Evolutionary conservation across 2,113 vertebrate genomes (phyloP), one percentile per base, ranked within the genome.

Genomic region (Tympanuchus pallidicinctus): DNA sequence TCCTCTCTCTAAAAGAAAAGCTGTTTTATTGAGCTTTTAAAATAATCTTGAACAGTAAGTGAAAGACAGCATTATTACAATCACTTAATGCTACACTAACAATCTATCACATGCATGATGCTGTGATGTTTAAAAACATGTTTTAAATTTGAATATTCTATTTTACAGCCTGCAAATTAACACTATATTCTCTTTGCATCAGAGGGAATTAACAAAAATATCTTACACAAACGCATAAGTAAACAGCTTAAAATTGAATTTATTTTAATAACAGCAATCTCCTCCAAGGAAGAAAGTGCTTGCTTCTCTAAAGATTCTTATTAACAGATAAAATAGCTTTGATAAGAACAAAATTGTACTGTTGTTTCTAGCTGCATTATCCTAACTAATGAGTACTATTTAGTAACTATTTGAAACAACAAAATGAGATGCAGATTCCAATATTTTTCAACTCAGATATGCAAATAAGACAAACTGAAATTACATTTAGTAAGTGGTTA

Each of bases 91-190:
- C 30, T 57, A 57, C 17, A 13, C 8, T 72, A 88, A 60, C 3
- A 17, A 57, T 36, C 77, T 94, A 38, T 61, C 42, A 7, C 24
- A 27, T 78, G 38, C 42, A 63, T 20, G 78, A 90, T 27, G 20
- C 38, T 75, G 30, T 52, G 21, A 38, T 65, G 40, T 65, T 61
- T 61, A 24, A 61, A 34, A 84, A 28, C 52, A 59, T 72, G 65
- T 69, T 71, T 64, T 65, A 92, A 61, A 10, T 90, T 90, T 79
- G 64, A 80, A 59, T 17, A 56, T 21, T 38, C 36, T 88, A 1
- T 63, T 94, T 88, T 88, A 70, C 14, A 28, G 80, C 81, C 36
- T 92, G 42, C 60, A 93, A 69, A 82, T 86, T 73, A 94, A 89
- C 45, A 47, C 6, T 82, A 20, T 14, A 15, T n/a, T 92, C 16